Evolutionary conservation across 1,140 invertebrate genomes (phyloP).

Genomic region (Pseudachorutes palmiensis): DNA sequence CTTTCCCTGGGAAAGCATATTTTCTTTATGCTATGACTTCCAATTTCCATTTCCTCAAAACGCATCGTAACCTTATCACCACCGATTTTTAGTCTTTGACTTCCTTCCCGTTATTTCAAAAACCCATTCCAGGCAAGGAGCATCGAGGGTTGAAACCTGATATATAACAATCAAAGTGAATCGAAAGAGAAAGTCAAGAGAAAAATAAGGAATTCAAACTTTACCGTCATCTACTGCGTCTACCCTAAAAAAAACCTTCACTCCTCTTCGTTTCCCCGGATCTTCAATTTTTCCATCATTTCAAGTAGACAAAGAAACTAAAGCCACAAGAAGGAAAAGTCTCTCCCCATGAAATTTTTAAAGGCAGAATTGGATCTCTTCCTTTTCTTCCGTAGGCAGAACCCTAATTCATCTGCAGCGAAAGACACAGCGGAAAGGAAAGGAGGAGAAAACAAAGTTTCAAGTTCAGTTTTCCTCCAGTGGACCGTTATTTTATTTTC

Average conservation of each 20-base stretch:
- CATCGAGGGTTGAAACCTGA: not conserved
- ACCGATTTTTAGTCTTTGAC: not conserved
- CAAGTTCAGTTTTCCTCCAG: too few species aligned
- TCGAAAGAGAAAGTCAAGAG: not conserved
- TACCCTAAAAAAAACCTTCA: too few species aligned
- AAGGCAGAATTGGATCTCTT: not conserved
- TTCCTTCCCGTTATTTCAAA: too few species aligned
- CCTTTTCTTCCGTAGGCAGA: too few species aligned
- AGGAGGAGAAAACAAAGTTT: too few species aligned
- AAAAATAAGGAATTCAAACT: not conserved
- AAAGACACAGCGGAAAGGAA: too few species aligned
- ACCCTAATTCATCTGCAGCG: too few species aligned
- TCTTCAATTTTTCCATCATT: not conserved
- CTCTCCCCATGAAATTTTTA: not conserved
- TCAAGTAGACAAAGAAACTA: not conserved
- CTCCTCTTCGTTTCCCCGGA: not conserved
- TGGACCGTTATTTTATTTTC: too few species aligned
- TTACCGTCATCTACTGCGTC: not conserved
- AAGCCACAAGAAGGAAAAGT: not conserved
- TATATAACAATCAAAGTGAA: constrained; percentile 2
- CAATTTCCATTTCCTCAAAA: too few species aligned
- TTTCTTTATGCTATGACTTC: too few species aligned
- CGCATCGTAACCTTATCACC: too few species aligned
- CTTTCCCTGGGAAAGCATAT: too few species aligned
- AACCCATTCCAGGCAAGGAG: not conserved